phyloP scores from a whole-genome alignment of 2,797 vertebrate species.

The Bucorvus abyssinicus region DNA sequence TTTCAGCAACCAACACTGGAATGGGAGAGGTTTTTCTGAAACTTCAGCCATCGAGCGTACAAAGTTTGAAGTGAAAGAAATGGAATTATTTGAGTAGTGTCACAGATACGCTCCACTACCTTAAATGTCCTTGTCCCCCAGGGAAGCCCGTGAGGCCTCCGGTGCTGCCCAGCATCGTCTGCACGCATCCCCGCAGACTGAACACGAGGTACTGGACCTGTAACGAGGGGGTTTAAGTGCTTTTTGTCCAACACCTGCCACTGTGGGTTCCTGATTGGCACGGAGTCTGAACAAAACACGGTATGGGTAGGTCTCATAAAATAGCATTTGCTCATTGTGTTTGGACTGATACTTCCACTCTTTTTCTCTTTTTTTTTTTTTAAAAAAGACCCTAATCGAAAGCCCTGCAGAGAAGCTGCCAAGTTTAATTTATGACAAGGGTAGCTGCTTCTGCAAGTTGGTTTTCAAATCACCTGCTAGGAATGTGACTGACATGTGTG shows the following conservation, averaged over 20 bases:
- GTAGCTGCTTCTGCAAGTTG: background rate
- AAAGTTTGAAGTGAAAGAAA: background rate
- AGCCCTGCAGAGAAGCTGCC: constrained; percentile 10
- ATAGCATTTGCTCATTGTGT: background rate
- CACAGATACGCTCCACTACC: background rate
- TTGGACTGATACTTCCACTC: background rate
- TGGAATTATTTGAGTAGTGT: fast-evolving
- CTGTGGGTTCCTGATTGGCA: background rate
- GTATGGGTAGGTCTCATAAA: background rate
- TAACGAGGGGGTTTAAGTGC: background rate
- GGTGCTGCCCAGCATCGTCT: fast-evolving
- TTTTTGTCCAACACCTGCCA: background rate
- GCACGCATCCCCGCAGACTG: fast-evolving
- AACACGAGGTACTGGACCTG: background rate
- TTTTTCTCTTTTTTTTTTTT: background rate
- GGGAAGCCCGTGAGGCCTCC: too few relatives aligned
- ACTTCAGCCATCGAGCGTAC: fast-evolving
- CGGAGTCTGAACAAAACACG: background rate
- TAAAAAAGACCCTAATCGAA: background rate
- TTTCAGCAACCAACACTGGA: background rate
- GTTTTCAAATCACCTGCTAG: background rate
- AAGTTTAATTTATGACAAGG: background rate
- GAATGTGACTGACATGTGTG: background rate
- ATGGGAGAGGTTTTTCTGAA: fast-evolving
- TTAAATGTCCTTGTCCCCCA: background rate